Evolutionary conservation across 2,888 invertebrate genomes (phyloP).

Genomic region (Lampropteryx suffumata): DNA sequence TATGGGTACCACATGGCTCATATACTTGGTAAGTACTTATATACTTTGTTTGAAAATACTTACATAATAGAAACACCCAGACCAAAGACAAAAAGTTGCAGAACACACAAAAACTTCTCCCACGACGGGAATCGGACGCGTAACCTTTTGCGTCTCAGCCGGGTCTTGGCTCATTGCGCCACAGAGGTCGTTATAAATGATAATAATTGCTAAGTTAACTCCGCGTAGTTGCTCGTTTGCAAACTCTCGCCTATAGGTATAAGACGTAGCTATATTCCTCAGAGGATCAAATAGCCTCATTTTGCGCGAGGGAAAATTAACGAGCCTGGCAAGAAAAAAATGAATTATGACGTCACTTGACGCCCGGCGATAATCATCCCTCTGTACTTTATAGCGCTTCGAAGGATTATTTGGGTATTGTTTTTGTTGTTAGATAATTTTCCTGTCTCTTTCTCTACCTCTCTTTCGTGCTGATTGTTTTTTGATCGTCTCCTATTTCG

Average conservation of each 20-base stretch:
- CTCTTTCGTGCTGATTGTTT: not conserved
- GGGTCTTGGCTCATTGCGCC: too few species aligned
- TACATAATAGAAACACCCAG: too few species aligned
- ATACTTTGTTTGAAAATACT: too few species aligned
- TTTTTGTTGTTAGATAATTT: constrained; percentile 42
- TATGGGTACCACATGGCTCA: too few species aligned
- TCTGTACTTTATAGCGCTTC: constrained; percentile 53
- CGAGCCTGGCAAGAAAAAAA: constrained; percentile 51
- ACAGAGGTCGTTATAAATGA: too few species aligned
- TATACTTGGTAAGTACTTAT: too few species aligned
- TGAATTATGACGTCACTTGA: constrained; percentile 61
- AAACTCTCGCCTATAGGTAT: constrained; percentile 2
- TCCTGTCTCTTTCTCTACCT: not conserved
- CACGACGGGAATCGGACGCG: too few species aligned
- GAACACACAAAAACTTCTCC: too few species aligned
- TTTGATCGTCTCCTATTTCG: not conserved
- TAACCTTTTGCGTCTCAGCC: too few species aligned
- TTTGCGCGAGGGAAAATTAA: constrained; percentile 56
- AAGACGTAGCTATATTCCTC: constrained; percentile 44
- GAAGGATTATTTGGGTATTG: constrained; percentile 48
- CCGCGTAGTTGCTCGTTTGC: constrained; percentile 13
- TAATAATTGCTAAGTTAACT: too few species aligned
- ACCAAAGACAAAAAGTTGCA: too few species aligned
- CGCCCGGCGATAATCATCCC: constrained; percentile 53
- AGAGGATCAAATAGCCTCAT: constrained; percentile 57